These are phyloP conservation scores for Geopemphigus sp. DNA, from an alignment of 1,140 invertebrate species.

Conservation along the genomic window DNA sequence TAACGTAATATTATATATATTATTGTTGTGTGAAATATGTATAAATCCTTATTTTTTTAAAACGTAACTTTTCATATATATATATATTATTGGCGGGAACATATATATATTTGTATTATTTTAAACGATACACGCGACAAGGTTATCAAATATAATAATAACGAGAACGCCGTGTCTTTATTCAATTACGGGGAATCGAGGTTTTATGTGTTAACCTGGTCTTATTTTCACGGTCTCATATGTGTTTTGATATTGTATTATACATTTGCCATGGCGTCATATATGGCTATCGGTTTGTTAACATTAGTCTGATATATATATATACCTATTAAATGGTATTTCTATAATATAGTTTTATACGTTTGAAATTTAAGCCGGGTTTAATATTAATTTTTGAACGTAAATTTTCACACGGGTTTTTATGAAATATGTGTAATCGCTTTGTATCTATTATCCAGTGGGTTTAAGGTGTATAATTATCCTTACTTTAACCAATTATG, in stretches of 20 bases:
- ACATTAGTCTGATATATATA: not conserved
- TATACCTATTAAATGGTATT: slow-evolving; percentile 13
- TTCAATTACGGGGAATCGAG: slow-evolving; percentile 1
- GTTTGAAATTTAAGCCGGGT: not conserved
- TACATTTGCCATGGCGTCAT: slow-evolving; percentile 24
- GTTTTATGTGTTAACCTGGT: slow-evolving; percentile 31
- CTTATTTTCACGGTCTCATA: slow-evolving; percentile 31
- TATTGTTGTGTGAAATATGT: not conserved
- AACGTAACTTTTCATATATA: not conserved
- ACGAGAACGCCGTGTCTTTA: not conserved
- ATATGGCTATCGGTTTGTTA: slow-evolving; percentile 32
- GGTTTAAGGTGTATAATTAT: slow-evolving; percentile 45
- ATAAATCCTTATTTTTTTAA: not conserved
- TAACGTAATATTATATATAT: not conserved
- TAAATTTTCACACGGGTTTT: slow-evolving; percentile 18
- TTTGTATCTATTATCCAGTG: slow-evolving; percentile 17
- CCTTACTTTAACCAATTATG: slow-evolving; percentile 45
- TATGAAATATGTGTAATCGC: slow-evolving; percentile 8
- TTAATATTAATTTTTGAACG: not conserved
- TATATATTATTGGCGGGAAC: not conserved
- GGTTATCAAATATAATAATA: slow-evolving; percentile 10
- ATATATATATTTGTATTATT: not conserved
- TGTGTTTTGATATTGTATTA: slow-evolving; percentile 11
- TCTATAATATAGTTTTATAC: not conserved
- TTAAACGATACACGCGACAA: not conserved